A percentile compares a stretch with the other conserved stretches of the same genome.
These are phyloP conservation scores for Danionella cerebrum DNA, from an alignment of 2,113 vertebrate genomes.

Conservation along the genomic window DNA sequence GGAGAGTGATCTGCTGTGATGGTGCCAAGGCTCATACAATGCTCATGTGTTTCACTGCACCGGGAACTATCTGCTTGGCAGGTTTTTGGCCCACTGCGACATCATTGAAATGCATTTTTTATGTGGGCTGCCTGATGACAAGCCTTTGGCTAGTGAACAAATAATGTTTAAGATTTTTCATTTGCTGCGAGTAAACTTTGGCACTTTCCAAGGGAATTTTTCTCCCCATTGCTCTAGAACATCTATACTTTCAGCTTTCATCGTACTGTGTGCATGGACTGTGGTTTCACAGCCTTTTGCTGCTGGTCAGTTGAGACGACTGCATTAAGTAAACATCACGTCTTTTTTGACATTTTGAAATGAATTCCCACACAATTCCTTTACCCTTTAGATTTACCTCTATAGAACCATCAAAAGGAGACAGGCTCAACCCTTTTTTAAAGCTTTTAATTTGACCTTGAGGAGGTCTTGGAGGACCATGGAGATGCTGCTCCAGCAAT, in stretches of 20 bases:
- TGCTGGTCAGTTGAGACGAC: slow-evolving; percentile 6
- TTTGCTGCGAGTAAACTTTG: slow-evolving; percentile 47
- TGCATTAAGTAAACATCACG: not conserved
- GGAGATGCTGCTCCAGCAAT: no score
- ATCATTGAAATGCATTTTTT: slow-evolving; percentile 55
- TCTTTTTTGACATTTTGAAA: not conserved
- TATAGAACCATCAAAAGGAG: no score
- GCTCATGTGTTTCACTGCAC: slow-evolving; percentile 35
- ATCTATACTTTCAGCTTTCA: slow-evolving; percentile 26
- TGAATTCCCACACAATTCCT: not conserved
- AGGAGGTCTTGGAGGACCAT: no score
- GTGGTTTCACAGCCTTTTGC: not conserved
- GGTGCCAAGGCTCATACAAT: slow-evolving; percentile 30
- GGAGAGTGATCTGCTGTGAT: slow-evolving; percentile 17
- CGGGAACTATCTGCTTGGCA: slow-evolving; percentile 46
- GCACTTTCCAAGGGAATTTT: slow-evolving; percentile 8
- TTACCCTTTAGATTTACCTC: no score
- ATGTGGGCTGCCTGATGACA: slow-evolving; percentile 56
- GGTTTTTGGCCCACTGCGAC: slow-evolving; percentile 50
- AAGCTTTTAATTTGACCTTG: no score
- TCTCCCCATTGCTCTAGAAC: not conserved
- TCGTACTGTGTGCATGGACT: not conserved
- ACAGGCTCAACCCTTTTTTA: no score
- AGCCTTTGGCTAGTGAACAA: slow-evolving; percentile 52
- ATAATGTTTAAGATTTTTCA: slow-evolving; percentile 45